These are phyloP conservation scores for Novumbra hubbsi DNA, from an alignment of 2,797 vertebrate genomes.

Conservation along the genomic window DNA sequence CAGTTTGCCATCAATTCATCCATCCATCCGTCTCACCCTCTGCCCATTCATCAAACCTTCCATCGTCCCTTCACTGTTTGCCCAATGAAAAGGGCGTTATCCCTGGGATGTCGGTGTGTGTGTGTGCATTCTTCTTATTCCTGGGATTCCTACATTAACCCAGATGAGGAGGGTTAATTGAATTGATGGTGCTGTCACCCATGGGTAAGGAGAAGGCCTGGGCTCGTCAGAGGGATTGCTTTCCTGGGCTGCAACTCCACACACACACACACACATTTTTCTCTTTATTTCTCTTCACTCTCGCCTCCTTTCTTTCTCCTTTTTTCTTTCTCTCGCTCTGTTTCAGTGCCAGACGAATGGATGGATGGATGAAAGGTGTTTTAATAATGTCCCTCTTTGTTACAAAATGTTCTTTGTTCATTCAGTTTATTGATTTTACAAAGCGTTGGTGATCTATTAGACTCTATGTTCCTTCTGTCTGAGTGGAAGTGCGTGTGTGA, in stretches of 20 bases:
- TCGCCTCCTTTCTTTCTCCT: constrained; percentile 4
- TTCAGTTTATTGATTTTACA: constrained; percentile 58
- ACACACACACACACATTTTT: too few relatives aligned
- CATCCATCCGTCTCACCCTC: neutral
- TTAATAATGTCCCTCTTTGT: constrained; percentile 40
- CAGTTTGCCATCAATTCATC: neutral
- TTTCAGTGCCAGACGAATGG: neutral
- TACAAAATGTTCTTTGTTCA: constrained; percentile 49
- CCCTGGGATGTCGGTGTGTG: neutral
- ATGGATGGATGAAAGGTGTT: neutral
- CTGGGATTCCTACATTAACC: neutral
- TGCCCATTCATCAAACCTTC: too few relatives aligned
- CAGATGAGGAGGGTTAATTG: neutral
- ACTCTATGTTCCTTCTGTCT: constrained; percentile 39
- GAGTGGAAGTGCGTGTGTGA: constrained; percentile 6
- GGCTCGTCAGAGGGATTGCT: neutral
- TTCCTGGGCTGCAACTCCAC: neutral
- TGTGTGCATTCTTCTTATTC: neutral
- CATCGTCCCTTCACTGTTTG: too few relatives aligned
- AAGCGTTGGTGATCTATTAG: constrained; percentile 63
- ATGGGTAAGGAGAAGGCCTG: neutral
- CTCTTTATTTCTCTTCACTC: neutral
- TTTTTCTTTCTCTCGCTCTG: neutral
- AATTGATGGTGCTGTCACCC: neutral
- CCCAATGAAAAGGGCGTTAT: too few relatives aligned